A percentile compares a stretch with the other conserved stretches of the same genome.
These are phyloP conservation scores for Eidolon helvum DNA, from an alignment of 2,113 vertebrate species.

Conservation along the genomic window DNA sequence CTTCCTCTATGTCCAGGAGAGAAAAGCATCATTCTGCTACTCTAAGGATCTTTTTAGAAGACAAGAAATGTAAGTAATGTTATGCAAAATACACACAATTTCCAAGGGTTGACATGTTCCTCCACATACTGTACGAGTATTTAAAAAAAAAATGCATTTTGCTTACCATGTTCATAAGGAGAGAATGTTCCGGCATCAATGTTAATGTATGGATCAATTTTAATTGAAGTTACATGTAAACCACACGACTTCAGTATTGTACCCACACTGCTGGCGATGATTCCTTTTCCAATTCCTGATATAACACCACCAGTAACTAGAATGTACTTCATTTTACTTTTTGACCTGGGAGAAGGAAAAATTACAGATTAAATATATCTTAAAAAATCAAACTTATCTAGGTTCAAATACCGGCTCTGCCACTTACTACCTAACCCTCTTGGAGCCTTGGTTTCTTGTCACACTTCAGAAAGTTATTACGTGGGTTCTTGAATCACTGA, in stretches of 20 bases:
- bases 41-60: background rate
- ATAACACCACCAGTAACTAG: constrained; percentile 98
- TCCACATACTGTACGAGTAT: background rate
- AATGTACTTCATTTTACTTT: constrained; percentile 95
- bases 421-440: background rate
- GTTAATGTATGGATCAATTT: constrained; percentile 98
- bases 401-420: background rate
- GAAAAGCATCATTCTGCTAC: background rate
- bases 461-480: background rate
- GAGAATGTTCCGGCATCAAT: constrained; percentile 98
- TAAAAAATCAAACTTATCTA: background rate
- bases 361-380: background rate
- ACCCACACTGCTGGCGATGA: constrained; percentile 97
- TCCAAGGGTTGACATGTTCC: background rate
- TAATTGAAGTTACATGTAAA: constrained; percentile 95
- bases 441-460: background rate
- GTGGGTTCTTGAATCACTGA: background rate
- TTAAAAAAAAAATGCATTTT: background rate
- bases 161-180: constrained; percentile 95
- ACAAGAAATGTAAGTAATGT: background rate
- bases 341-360: constrained; percentile 55
- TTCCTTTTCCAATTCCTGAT: constrained; percentile 98
- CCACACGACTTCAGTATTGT: constrained; percentile 97
- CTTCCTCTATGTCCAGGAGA: background rate
- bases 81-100: background rate